These are phyloP conservation scores for Cinclus cinclus DNA, from an alignment of 2,113 vertebrate species.

Conservation along the genomic window DNA sequence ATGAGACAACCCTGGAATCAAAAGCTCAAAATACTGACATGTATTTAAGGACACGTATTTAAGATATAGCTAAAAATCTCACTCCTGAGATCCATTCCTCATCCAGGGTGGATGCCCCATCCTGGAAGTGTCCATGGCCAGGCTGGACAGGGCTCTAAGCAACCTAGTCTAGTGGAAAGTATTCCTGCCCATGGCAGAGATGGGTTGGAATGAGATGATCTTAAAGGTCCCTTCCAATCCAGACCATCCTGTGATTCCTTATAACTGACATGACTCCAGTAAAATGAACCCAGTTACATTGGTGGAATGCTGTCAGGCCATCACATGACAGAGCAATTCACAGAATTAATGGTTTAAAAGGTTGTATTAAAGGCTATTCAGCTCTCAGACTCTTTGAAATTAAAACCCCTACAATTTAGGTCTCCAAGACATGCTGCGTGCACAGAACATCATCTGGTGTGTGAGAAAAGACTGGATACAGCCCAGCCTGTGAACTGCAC, in stretches of 20 bases:
- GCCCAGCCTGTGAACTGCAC: neutral
- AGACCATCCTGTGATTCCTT: neutral
- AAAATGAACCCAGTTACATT: neutral
- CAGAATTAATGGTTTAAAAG: neutral
- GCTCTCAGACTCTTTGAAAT: neutral
- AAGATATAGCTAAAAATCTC: neutral
- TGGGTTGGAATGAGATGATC: fast-evolving
- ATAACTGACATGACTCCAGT: neutral
- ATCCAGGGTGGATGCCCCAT: neutral
- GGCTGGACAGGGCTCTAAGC: neutral
- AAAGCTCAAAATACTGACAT: neutral
- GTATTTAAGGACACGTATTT: neutral
- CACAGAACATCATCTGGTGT: neutral
- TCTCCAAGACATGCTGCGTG: neutral
- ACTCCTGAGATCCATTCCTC: neutral
- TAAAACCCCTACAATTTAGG: neutral
- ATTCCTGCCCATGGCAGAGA: neutral
- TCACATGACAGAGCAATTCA: neutral
- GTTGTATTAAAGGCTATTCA: neutral
- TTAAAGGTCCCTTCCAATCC: neutral
- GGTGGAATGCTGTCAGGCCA: neutral
- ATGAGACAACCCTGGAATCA: neutral
- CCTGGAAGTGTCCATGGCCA: neutral
- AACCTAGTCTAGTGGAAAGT: neutral
- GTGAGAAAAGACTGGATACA: fast-evolving